Evolutionary conservation across 2,113 vertebrate species (phyloP), one percentile per base, ranked within the genome.

Genomic region (Lates calcarifer): DNA sequence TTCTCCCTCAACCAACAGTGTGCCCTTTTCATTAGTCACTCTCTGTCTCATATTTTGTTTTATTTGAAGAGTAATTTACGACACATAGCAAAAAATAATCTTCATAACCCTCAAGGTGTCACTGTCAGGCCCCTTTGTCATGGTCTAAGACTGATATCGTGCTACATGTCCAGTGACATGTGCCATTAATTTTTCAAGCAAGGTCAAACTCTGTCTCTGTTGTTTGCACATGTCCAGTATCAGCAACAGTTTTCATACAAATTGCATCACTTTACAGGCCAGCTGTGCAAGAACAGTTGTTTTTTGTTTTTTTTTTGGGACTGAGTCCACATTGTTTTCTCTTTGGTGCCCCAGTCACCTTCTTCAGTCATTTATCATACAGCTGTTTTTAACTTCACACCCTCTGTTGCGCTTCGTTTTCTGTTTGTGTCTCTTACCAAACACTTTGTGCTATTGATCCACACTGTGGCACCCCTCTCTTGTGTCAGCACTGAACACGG

Each of bases 361-460:
- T 69, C 31, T 70, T 15, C 53, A 68, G 80, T 76, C 51, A 83
- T 86, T 88, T 53, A 68, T 79, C 72, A 67, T 66, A 74, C 45
- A 60, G 75, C 24, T 77, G 58, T 77, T 77, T 84, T 82, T 74
- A 74, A 82, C 72, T 81, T 76, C 58, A n/a, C 61, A n/a, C 71
- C 66, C 82, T 85, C 57, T 70, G 45, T 49, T 77, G 72, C 62
- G 78, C 74, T 70, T 74, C 43, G 74, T 43, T 65, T 37, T 55
- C 65, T 60, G 70, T 74, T 74, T 82, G 71, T 89, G 67, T 79
- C 49, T 87, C 84, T 84, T 70, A 69, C 67, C 56, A 70, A 79
- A 85, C 88, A 88, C 86, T 87, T 86, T 80, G 73, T 62, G 75
- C 28, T 88, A 94, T 94, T 61, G 92, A 95, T 95, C 90, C 53